phyloP scores from a whole-genome alignment of 2,113 vertebrate genomes.

The Hydrolagus affinis region DNA sequence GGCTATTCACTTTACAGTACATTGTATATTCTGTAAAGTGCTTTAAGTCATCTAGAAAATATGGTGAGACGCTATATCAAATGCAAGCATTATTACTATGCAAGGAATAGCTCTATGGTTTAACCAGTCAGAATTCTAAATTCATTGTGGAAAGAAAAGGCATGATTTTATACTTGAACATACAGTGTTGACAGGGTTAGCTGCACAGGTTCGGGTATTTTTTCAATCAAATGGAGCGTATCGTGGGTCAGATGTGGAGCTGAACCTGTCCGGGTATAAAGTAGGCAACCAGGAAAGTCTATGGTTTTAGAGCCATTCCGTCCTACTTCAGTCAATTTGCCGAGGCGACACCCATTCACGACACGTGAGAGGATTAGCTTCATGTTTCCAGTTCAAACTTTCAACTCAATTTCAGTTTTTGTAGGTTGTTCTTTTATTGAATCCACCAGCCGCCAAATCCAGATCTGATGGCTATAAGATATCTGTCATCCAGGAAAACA shows the following conservation, averaged over 20 bases:
- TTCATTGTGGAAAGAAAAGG: not conserved
- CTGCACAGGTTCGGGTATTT: conserved; percentile 69
- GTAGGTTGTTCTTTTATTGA: not conserved
- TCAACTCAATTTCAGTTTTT: not conserved
- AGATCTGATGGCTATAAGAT: not conserved
- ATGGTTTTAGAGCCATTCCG: conserved; percentile 51
- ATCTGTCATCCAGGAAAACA: not conserved
- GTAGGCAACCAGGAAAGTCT: conserved; percentile 75
- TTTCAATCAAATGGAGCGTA: conserved; percentile 58
- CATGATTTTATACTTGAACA: conserved; percentile 23
- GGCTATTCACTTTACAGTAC: no score
- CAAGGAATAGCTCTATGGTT: no score
- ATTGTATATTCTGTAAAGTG: no score
- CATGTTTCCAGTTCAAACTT: conserved; percentile 48
- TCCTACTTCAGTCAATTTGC: conserved; percentile 63
- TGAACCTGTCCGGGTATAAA: conserved; percentile 74
- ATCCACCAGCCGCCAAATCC: not conserved
- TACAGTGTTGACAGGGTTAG: conserved; percentile 70
- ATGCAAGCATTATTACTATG: no score
- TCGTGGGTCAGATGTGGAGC: conserved; percentile 83
- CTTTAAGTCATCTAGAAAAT: no score
- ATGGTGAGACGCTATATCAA: no score
- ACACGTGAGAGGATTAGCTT: conserved; percentile 64
- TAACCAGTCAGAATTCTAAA: no score
- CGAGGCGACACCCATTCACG: conserved; percentile 63